Evolutionary conservation across 2,888 invertebrate genomes (phyloP).

Genomic region (Myathropa florea): DNA sequence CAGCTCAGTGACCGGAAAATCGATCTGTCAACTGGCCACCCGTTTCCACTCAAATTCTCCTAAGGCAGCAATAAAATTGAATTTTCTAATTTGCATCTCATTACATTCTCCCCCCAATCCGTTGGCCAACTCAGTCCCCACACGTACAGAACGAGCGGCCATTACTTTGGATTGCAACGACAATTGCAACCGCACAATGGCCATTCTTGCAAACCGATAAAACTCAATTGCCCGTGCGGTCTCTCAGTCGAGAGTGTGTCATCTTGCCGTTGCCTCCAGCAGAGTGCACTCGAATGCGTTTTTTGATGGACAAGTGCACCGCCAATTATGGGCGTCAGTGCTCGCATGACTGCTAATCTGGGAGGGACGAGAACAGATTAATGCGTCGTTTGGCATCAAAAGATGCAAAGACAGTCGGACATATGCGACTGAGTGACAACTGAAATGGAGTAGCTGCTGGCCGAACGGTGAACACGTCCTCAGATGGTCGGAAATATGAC

Average conservation of each 20-base stretch:
- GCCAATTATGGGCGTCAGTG: conserved; percentile 31
- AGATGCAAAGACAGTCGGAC: not conserved
- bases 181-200: conserved; percentile 29
- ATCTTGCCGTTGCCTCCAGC: not conserved
- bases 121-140: not conserved
- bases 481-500: too few species aligned
- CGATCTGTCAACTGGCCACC: conserved; percentile 6
- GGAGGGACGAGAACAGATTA: not conserved
- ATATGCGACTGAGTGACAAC: not conserved
- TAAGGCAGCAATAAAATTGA: not conserved
- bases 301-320: conserved; percentile 26
- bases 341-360: not conserved
- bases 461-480: not conserved
- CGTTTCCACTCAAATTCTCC: not conserved
- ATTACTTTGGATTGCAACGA: conserved; percentile 29
- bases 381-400: too few species aligned
- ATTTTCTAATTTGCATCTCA: conserved; percentile 46
- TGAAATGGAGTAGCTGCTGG: not conserved
- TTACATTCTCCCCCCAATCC: not conserved
- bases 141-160: not conserved
- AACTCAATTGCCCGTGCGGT: conserved; percentile 42
- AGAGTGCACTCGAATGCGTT: conserved; percentile 22
- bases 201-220: conserved; percentile 33
- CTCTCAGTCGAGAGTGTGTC: not conserved
- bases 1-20: not conserved